Percentiles rank a stretch among this genome's conserved stretches.
These are phyloP conservation scores for Setophaga petechia DNA, from an alignment of 2,113 vertebrate species.

Conservation along the genomic window DNA sequence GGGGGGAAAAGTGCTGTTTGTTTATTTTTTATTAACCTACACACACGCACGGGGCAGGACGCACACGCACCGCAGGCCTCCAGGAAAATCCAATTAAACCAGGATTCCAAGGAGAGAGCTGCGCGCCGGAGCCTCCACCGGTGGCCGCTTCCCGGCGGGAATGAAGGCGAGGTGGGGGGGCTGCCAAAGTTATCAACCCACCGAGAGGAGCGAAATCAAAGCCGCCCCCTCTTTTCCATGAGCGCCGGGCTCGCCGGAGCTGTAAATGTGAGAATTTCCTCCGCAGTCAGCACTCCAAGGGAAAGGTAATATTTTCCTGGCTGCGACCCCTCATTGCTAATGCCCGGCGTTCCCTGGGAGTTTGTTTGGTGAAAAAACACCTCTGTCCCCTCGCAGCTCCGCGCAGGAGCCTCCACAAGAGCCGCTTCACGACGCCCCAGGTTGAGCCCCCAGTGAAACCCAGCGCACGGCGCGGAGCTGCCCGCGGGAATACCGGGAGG, in stretches of 20 bases:
- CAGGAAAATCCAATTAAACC: slow-evolving; percentile 30
- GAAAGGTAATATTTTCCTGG: slow-evolving; percentile 87
- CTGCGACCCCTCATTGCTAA: slow-evolving; percentile 76
- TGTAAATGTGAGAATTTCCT: slow-evolving; percentile 84
- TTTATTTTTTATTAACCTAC: slow-evolving; percentile 62
- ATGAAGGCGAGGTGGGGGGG: neutral
- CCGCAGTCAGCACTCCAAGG: slow-evolving; percentile 79
- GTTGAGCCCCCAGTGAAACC: neutral
- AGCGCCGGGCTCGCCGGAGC: slow-evolving; percentile 63
- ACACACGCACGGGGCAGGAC: neutral
- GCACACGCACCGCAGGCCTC: slow-evolving; percentile 19
- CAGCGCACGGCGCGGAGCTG: neutral
- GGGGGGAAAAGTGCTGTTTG: neutral
- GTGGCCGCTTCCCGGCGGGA: neutral
- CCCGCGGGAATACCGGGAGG: accelerated
- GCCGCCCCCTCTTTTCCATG: slow-evolving; percentile 51
- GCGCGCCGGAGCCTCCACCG: neutral
- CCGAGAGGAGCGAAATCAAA: slow-evolving; percentile 5
- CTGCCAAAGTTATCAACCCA: neutral
- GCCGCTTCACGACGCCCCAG: slow-evolving; percentile 54
- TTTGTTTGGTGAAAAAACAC: slow-evolving; percentile 84
- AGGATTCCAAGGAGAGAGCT: neutral
- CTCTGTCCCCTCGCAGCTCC: slow-evolving; percentile 69
- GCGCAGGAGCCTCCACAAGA: slow-evolving; percentile 47
- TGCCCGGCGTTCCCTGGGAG: slow-evolving; percentile 61